Conservation (phyloP, 2,888 invertebrate species). For the Netelia inedita region DNA sequence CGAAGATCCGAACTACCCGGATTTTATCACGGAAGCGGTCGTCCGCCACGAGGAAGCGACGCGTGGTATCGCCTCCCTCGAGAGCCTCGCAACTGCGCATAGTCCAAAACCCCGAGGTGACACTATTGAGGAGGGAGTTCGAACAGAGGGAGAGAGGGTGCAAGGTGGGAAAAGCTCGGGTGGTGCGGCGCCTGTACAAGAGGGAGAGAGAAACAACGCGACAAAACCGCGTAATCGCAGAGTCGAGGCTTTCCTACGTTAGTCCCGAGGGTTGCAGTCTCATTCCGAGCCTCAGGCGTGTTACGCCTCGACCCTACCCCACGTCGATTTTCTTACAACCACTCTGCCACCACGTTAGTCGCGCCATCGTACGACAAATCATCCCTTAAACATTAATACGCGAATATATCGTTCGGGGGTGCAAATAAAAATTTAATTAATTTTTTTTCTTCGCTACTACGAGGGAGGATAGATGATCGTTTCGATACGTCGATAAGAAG, state of each 20-base stretch:
- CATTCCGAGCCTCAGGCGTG: constrained; percentile 46
- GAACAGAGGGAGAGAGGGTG: constrained; percentile 39
- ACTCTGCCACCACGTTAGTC: background rate
- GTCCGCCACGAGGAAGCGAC: constrained; percentile 69
- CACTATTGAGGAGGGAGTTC: constrained; percentile 32
- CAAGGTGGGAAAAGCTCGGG: background rate
- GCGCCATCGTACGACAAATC: background rate
- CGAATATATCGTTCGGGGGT: too few relatives aligned
- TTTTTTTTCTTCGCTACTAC: too few relatives aligned
- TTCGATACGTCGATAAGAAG: too few relatives aligned
- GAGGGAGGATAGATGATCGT: too few relatives aligned
- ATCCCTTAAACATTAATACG: too few relatives aligned
- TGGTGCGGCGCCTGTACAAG: background rate
- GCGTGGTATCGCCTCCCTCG: constrained; percentile 63
- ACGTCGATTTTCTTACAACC: background rate
- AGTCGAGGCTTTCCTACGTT: constrained; percentile 18
- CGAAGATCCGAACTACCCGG: constrained; percentile 56
- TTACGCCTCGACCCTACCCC: background rate
- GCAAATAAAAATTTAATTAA: too few relatives aligned
- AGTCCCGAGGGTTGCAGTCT: constrained; percentile 60
- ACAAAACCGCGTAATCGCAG: constrained; percentile 21
- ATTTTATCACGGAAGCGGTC: constrained; percentile 64
- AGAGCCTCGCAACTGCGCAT: constrained; percentile 65
- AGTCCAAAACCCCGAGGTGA: constrained; percentile 48
- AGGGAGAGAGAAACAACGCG: constrained; percentile 8